phyloP scores from a whole-genome alignment of 1,140 invertebrate species.

The Adelges cooleyi region DNA sequence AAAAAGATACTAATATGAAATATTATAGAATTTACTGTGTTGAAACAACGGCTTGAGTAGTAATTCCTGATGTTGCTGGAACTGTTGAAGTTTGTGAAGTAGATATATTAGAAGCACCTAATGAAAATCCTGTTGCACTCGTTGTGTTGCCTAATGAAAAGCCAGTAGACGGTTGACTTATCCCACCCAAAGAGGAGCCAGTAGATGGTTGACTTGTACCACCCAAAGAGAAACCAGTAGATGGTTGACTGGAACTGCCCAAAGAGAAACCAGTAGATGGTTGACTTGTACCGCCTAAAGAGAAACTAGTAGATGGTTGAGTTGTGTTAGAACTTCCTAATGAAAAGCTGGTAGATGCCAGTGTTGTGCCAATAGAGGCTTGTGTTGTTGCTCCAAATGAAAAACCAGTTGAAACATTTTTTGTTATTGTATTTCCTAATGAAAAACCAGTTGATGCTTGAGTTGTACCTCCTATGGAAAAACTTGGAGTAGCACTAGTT shows the following conservation, averaged over 20 bases:
- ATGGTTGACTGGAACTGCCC: background rate
- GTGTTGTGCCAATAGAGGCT: background rate
- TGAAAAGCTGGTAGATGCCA: background rate
- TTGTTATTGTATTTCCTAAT: background rate
- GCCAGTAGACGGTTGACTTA: background rate
- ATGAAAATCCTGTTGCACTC: slow-evolving; percentile 7
- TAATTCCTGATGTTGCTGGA: slow-evolving; percentile 34
- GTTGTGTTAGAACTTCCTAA: background rate
- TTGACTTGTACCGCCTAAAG: background rate
- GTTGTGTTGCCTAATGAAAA: background rate
- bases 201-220: background rate
- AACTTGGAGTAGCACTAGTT: background rate
- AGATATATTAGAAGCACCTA: slow-evolving; percentile 21
- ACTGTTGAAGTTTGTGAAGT: slow-evolving; percentile 38
- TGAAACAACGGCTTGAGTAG: slow-evolving; percentile 8
- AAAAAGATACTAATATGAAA: slow-evolving; percentile 10
- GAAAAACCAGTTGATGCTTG: slow-evolving; percentile 8
- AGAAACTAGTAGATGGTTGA: slow-evolving; percentile 4
- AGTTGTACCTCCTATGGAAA: background rate
- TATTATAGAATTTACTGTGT: slow-evolving; percentile 31
- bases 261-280: background rate
- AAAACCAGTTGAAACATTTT: slow-evolving; percentile 1
- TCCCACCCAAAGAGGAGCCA: background rate
- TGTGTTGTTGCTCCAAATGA: background rate
- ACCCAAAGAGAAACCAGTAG: background rate